phyloP scores from a whole-genome alignment of 53 echinoderm and acorn worm genomes.

The Hippasteria phrygiana region DNA sequence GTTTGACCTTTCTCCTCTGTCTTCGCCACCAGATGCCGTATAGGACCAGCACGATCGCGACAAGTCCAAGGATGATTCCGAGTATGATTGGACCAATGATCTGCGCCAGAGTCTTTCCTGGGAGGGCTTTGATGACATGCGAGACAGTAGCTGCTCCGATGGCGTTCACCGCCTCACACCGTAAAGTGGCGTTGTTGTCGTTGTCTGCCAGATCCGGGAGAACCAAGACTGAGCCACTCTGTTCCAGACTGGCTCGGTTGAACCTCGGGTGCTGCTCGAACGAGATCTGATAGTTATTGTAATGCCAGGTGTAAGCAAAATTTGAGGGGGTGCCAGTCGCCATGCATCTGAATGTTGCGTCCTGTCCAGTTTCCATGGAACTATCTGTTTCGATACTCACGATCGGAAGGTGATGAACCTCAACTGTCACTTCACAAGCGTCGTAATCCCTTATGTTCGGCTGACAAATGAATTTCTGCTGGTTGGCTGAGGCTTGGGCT shows the following conservation, averaged over 20 bases:
- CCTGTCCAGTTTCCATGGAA: slow-evolving; percentile 7
- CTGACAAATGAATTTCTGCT: slow-evolving; percentile 44
- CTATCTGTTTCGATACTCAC: slow-evolving; percentile 36
- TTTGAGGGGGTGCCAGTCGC: slow-evolving; percentile 49
- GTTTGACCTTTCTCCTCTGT: slow-evolving; percentile 63
- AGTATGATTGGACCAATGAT: slow-evolving; percentile 71
- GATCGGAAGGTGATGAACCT: slow-evolving; percentile 37
- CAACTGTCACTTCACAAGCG: slow-evolving; percentile 31
- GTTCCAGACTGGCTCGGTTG: slow-evolving; percentile 57
- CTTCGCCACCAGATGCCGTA: slow-evolving; percentile 73
- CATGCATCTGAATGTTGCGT: slow-evolving; percentile 23
- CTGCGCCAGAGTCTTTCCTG: slow-evolving; percentile 57
- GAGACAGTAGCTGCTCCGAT: slow-evolving; percentile 21
- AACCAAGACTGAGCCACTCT: slow-evolving; percentile 49
- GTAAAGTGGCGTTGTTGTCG: slow-evolving; percentile 55
- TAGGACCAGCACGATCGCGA: slow-evolving; percentile 54
- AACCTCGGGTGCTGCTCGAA: slow-evolving; percentile 55
- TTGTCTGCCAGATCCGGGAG: slow-evolving; percentile 16
- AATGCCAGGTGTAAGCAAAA: slow-evolving; percentile 66
- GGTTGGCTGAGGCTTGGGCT: slow-evolving; percentile 43
- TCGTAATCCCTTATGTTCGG: slow-evolving; percentile 7
- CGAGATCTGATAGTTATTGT: slow-evolving; percentile 39
- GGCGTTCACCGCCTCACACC: slow-evolving; percentile 67
- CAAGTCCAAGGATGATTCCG: slow-evolving; percentile 62
- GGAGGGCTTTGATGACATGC: slow-evolving; percentile 23